Conservation (phyloP, 2,797 vertebrate genomes). For the Antennarius maculatus region DNA sequence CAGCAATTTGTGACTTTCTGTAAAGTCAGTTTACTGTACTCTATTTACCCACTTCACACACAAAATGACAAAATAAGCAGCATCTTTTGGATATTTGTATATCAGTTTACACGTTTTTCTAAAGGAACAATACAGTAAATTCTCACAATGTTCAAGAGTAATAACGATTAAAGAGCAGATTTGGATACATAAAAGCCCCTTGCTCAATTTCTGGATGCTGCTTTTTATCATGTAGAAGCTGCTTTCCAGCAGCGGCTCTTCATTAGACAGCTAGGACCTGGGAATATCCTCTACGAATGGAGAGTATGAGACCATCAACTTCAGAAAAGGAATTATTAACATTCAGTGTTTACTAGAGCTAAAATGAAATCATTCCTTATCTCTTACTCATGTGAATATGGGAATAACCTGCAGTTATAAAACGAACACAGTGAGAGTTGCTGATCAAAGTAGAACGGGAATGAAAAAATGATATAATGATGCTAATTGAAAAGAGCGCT, state of each 20-base stretch:
- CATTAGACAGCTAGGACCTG: conserved; percentile 40
- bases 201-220: conserved; percentile 24
- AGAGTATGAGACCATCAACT: conserved; percentile 25
- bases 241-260: conserved; percentile 24
- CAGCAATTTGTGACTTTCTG: not conserved
- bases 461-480: conserved; percentile 11
- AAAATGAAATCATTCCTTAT: conserved; percentile 15
- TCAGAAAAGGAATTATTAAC: conserved; percentile 22
- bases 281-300: conserved; percentile 21
- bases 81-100: too few relatives aligned
- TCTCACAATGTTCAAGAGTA: conserved; percentile 16
- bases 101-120: too few relatives aligned
- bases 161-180: conserved; percentile 14
- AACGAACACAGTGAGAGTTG: not conserved
- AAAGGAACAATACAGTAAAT: not conserved
- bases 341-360: conserved; percentile 1
- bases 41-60: not conserved
- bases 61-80: too few relatives aligned
- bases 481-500: not conserved
- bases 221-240: conserved; percentile 18
- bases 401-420: conserved; percentile 1
- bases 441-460: conserved; percentile 3
- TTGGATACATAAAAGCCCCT: conserved; percentile 17
- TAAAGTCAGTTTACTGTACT: conserved; percentile 1
- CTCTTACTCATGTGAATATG: not conserved